Conservation (phyloP, 2,888 invertebrate species). For the Apodemia zela region DNA sequence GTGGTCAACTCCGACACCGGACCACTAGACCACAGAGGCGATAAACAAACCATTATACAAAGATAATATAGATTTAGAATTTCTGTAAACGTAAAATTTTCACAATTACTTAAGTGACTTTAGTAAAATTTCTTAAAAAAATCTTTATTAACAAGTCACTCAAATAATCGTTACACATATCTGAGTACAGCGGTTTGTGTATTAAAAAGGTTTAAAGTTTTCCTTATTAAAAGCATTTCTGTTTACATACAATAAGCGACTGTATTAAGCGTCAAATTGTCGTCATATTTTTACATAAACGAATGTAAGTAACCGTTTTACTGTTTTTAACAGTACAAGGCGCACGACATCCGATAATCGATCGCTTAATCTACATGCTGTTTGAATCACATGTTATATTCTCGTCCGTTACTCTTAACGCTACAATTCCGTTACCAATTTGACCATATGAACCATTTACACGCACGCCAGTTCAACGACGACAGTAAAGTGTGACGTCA, state of each 20-base stretch:
- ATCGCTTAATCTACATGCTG: conserved; percentile 39
- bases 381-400: conserved; percentile 40
- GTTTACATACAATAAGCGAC: background rate
- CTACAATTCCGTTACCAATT: conserved; percentile 62
- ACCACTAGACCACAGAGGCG: too few relatives aligned
- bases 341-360: conserved; percentile 29
- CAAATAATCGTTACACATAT: background rate
- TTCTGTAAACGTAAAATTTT: too few relatives aligned
- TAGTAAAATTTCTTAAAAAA: background rate
- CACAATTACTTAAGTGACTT: too few relatives aligned
- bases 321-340: conserved; percentile 28
- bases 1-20: too few relatives aligned
- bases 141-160: background rate
- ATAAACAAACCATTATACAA: too few relatives aligned
- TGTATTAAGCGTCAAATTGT: background rate
- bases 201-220: background rate
- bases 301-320: conserved; percentile 25
- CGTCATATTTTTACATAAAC: conserved; percentile 15
- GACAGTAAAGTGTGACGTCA: conserved; percentile 2
- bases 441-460: conserved; percentile 45
- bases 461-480: background rate
- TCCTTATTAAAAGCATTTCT: background rate
- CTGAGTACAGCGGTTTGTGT: background rate
- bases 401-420: conserved; percentile 52
- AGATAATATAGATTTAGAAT: too few relatives aligned